These are phyloP conservation scores for Dicaeum eximium DNA, from an alignment of 2,113 vertebrate species.

Conservation along the genomic window DNA sequence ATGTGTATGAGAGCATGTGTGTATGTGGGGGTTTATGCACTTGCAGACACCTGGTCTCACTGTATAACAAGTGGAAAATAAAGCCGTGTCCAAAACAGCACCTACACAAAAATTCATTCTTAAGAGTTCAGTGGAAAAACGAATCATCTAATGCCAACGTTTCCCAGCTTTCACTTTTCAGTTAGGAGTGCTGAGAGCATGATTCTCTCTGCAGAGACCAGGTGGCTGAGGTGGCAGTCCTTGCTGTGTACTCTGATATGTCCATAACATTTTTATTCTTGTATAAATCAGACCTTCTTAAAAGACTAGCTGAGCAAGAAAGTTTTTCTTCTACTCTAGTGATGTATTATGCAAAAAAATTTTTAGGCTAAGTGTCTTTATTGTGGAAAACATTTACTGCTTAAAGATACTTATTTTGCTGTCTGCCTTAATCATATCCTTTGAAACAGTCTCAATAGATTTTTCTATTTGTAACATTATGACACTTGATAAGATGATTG, in stretches of 20 bases:
- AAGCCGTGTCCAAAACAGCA: background rate
- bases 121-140: background rate
- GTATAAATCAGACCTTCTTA: background rate
- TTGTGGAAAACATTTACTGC: constrained; percentile 26
- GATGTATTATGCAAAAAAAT: background rate
- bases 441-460: constrained; percentile 52
- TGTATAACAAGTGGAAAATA: background rate
- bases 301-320: background rate
- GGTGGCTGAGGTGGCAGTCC: background rate
- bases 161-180: background rate
- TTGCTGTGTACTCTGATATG: background rate
- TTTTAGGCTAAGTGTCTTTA: constrained; percentile 33
- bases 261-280: background rate
- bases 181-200: background rate
- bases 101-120: background rate
- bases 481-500: constrained; percentile 51
- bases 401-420: constrained; percentile 39
- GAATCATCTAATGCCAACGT: background rate
- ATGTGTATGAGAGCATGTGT: no score
- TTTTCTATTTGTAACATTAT: constrained; percentile 44
- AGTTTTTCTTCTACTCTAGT: background rate
- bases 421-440: constrained; percentile 50
- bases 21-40: background rate
- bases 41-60: background rate
- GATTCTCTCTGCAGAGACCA: background rate